Percentiles rank a stretch among this genome's conserved stretches.
Evolutionary conservation across 1,140 invertebrate genomes (phyloP).

Genomic region (Temnothorax nylanderi): DNA sequence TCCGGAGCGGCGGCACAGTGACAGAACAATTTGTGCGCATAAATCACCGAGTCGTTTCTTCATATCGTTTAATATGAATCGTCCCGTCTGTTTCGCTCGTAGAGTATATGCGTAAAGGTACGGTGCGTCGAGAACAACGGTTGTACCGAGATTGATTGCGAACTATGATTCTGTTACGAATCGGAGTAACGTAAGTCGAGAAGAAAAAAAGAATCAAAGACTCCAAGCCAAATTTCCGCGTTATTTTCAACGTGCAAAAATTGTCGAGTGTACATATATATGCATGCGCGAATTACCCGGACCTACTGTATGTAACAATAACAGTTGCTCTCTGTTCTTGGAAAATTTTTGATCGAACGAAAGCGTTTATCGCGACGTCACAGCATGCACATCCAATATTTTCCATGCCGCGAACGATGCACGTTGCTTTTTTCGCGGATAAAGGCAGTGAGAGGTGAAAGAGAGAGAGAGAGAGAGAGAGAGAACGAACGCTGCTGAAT

Average conservation of each 20-base stretch:
- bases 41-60: slow-evolving; percentile 84
- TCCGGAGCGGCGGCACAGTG: slow-evolving; percentile 74
- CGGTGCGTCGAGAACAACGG: slow-evolving; percentile 79
- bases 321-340: slow-evolving; percentile 23
- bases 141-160: slow-evolving; percentile 79
- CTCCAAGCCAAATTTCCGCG: neutral
- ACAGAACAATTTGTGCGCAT: slow-evolving; percentile 85
- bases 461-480: neutral
- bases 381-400: slow-evolving; percentile 59
- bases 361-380: slow-evolving; percentile 42
- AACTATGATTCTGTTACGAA: slow-evolving; percentile 44
- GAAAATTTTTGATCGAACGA: slow-evolving; percentile 34
- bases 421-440: slow-evolving; percentile 37
- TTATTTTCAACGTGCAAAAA: neutral
- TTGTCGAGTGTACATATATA: neutral
- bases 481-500: slow-evolving; percentile 58
- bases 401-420: slow-evolving; percentile 42
- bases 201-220: neutral
- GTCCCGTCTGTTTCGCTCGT: slow-evolving; percentile 70
- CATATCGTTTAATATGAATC: slow-evolving; percentile 84
- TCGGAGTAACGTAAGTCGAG: neutral
- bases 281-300: neutral
- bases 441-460: neutral
- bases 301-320: slow-evolving; percentile 10
- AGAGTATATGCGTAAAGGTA: slow-evolving; percentile 76